Evolutionary conservation across 2,113 vertebrate genomes (phyloP).

Genomic region (Python bivittatus): DNA sequence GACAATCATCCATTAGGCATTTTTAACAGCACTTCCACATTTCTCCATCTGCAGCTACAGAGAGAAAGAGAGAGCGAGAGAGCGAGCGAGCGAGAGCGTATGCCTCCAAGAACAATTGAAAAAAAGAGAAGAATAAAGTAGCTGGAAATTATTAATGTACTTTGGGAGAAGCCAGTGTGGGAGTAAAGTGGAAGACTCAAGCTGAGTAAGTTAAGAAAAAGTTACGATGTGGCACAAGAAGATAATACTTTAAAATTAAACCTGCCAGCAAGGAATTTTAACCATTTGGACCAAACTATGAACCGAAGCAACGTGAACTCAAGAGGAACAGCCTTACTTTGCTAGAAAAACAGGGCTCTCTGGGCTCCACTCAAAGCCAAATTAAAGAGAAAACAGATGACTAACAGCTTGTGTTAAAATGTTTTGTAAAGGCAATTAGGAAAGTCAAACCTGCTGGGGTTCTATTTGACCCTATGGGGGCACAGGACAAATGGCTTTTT

Average conservation of each 20-base stretch:
- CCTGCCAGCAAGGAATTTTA: constrained; percentile 6
- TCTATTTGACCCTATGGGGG: constrained; percentile 13
- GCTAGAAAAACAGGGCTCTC: not conserved
- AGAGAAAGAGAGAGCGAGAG: constrained; percentile 46
- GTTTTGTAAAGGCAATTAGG: constrained; percentile 54
- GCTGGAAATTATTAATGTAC: constrained; percentile 55
- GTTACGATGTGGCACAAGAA: not conserved
- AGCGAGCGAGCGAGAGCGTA: constrained; percentile 33
- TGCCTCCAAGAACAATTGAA: constrained; percentile 19
- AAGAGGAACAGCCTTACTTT: not conserved
- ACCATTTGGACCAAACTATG: not conserved
- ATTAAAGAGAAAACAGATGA: constrained; percentile 6
- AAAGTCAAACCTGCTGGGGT: constrained; percentile 51
- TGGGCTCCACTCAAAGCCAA: not conserved
- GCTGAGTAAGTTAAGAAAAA: constrained; percentile 42
- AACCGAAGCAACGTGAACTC: not conserved
- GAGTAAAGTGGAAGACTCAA: constrained; percentile 53
- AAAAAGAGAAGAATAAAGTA: constrained; percentile 36
- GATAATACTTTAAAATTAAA: constrained; percentile 8
- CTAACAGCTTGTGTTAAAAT: constrained; percentile 42
- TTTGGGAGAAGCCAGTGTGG: constrained; percentile 40
- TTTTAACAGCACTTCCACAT: constrained; percentile 11
- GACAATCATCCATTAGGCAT: not conserved
- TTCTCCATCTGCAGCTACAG: constrained; percentile 34
- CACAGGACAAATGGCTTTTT: constrained; percentile 55